These are phyloP conservation scores for Eretmocerus hayati DNA, from an alignment of 2,888 invertebrate species.

Conservation along the genomic window DNA sequence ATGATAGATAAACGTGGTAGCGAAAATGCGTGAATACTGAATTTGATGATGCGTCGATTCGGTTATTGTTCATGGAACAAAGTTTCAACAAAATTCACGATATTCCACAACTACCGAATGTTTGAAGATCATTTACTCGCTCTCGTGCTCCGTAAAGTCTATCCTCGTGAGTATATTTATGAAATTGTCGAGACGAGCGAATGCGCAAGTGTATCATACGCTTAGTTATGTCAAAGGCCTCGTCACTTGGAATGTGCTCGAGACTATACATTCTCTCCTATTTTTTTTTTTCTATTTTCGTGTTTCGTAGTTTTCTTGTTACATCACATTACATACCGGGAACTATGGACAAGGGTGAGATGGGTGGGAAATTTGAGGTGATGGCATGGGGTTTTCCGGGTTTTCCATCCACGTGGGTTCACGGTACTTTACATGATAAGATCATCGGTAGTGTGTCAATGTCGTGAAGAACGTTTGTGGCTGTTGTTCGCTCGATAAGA, in stretches of 20 bases:
- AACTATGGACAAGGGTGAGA: constrained; percentile 2
- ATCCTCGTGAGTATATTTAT: constrained; percentile 16
- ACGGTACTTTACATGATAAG: constrained; percentile 7
- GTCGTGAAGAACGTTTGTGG: constrained; percentile 21
- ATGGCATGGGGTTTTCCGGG: constrained; percentile 5
- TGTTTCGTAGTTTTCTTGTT: too few species aligned
- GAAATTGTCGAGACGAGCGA: constrained; percentile 21
- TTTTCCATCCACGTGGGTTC: constrained; percentile 13
- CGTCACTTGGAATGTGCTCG: constrained; percentile 4
- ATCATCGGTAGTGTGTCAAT: constrained; percentile 14
- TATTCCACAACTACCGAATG: constrained; percentile 33
- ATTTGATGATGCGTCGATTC: constrained; percentile 43
- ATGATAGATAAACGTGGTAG: constrained; percentile 14
- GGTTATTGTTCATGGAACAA: constrained; percentile 19
- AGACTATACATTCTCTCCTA: constrained; percentile 8
- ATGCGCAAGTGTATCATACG: background rate
- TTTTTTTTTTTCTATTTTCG: too few species aligned
- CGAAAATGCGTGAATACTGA: constrained; percentile 38
- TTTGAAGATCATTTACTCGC: constrained; percentile 21
- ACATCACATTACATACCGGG: constrained; percentile 14
- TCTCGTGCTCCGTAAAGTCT: constrained; percentile 12
- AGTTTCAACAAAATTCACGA: too few species aligned
- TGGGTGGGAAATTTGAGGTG: constrained; percentile 4
- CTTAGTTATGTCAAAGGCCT: constrained; percentile 6
- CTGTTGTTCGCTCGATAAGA: constrained; percentile 5